Evolutionary conservation across 2,888 invertebrate species (phyloP).

Genomic region (Tanypteryx hageni): DNA sequence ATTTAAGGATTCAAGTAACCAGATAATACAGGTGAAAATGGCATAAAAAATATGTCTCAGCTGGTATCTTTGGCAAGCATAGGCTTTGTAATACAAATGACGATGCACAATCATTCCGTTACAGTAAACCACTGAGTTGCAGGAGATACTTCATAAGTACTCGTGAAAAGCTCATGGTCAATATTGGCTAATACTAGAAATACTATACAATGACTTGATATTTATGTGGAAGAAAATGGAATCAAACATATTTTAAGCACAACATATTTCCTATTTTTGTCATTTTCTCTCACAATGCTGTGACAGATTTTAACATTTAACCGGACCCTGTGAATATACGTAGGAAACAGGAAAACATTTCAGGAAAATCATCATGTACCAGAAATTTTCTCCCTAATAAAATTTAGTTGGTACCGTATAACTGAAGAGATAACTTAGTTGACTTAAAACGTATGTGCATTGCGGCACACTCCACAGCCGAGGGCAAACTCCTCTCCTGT

Average conservation of each 20-base stretch:
- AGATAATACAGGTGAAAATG: conserved; percentile 7
- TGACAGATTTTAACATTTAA: background rate
- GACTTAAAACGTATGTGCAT: conserved; percentile 90
- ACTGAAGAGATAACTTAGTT: background rate
- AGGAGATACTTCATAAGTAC: background rate
- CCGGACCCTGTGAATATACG: background rate
- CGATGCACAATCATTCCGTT: background rate
- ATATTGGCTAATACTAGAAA: conserved; percentile 19
- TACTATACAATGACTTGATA: conserved; percentile 29
- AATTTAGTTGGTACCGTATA: background rate
- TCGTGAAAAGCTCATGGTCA: background rate
- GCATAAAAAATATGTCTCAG: conserved; percentile 61
- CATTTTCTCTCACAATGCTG: background rate
- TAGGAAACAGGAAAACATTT: background rate
- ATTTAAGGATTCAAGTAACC: background rate
- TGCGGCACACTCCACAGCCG: conserved; percentile 98
- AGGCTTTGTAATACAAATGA: conserved; percentile 43
- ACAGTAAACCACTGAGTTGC: background rate
- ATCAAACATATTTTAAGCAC: background rate
- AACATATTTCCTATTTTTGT: background rate
- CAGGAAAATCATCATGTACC: background rate
- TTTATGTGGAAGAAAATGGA: background rate
- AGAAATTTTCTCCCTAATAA: background rate
- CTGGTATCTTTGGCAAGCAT: conserved; percentile 44
- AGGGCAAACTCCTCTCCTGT: conserved; percentile 99